Base-by-base conservation (phyloP, 2,888 invertebrate species). In the Amiota minor region DNA sequence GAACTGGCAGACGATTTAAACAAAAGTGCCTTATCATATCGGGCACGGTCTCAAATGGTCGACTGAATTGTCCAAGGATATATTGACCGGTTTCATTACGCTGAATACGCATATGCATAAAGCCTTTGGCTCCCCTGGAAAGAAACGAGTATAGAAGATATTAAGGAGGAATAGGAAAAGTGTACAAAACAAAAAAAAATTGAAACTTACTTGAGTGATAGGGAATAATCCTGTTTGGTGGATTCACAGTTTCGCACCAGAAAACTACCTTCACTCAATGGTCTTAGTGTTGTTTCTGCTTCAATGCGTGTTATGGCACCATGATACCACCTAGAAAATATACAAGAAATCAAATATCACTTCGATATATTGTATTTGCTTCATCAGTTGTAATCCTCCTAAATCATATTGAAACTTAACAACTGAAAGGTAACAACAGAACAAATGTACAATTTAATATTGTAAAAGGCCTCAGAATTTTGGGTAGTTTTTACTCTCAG, bases 41-140 rank as follows among this genome's bases (percentile, higher is more conserved):
- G n/a, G 98, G 97, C 79, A 98, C 97, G 70, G 94, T 95, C 67
- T 94, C 93, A 89, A 98, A 98, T 35, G 97, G 97, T 78, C 97
- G 96, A 86, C 97, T 96, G 88, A 97, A 98, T 87, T 96, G 95
- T 8, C 98, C 98, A 81, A 98, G 91, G 71, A 97, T 96, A 89
- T 95, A 98, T 74, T 95, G 94, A 74, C 95, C 95, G 14, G 93
- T 91, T 72, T 93, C 93, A 85, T 93, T 93, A 81, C 94, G 94
- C 88, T 96, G 96, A 78, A 98, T 98, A 82, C 97, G 93, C 95
- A 98, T 97, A 90, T 98, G 98, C 96, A 98, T 98, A 87, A 97
- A 98, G 69, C 98, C 97, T 86, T 96, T 93, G 71, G 96, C 95
- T 88, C 98, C 97, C 91, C 98, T 98, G 90, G 9, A 35, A 23